Evolutionary conservation across 1,140 invertebrate species (phyloP).

Genomic region (Eumeta japonica): DNA sequence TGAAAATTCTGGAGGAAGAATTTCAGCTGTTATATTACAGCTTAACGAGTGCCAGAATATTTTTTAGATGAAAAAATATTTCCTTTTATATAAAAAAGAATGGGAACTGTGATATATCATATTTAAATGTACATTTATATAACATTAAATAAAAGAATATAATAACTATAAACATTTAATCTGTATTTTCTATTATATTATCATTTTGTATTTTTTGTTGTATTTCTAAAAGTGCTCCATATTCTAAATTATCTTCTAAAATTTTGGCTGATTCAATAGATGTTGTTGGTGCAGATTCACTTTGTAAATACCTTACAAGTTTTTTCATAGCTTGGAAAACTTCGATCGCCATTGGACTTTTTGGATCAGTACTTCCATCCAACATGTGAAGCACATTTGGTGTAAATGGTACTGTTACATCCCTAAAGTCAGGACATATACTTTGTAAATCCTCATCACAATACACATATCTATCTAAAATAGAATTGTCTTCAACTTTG

Average conservation of each 20-base stretch:
- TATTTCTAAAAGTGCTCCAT: slow-evolving; percentile 17
- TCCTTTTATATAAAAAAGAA: too few species aligned
- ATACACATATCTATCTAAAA: slow-evolving; percentile 16
- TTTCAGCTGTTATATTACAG: slow-evolving; percentile 90
- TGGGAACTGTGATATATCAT: too few species aligned
- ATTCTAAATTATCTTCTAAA: slow-evolving; percentile 19
- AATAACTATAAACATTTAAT: not conserved
- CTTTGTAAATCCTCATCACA: slow-evolving; percentile 15
- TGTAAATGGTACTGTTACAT: too few species aligned
- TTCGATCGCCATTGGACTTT: too few species aligned
- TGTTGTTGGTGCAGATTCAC: slow-evolving; percentile 9
- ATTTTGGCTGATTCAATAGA: slow-evolving; percentile 14
- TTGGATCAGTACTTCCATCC: not conserved
- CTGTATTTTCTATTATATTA: not conserved
- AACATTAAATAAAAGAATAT: not conserved
- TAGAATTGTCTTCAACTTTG: slow-evolving; percentile 9
- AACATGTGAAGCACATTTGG: not conserved
- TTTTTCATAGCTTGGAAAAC: slow-evolving; percentile 20
- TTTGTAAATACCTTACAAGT: slow-evolving; percentile 16
- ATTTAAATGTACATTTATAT: too few species aligned
- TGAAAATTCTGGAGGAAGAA: slow-evolving; percentile 82
- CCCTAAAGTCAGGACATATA: too few species aligned
- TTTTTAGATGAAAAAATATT: slow-evolving; percentile 68
- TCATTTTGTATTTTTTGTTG: slow-evolving; percentile 5
- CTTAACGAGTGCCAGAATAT: slow-evolving; percentile 89